A percentile compares a stretch with the other conserved stretches of the same genome.
These are phyloP conservation scores for Microplitis demolitor DNA, from an alignment of 1,140 invertebrate species.

Conservation along the genomic window DNA sequence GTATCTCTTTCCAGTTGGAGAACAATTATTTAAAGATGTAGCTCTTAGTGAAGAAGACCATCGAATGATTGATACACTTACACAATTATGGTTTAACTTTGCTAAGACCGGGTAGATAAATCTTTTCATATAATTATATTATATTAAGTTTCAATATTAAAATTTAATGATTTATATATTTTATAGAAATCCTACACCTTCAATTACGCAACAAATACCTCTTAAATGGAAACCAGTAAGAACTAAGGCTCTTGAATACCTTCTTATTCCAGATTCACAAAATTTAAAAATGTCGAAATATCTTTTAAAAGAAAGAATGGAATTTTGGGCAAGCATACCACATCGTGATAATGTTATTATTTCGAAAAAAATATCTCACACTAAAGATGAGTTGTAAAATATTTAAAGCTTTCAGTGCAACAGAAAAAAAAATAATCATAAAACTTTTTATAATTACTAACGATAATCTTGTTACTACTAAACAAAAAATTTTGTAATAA, in stretches of 20 bases:
- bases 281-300: constrained; percentile 51
- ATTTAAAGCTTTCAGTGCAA: no score
- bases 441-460: not conserved
- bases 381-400: constrained; percentile 44
- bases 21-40: constrained; percentile 62
- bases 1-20: constrained; percentile 72
- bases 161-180: constrained; percentile 12
- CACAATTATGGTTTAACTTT: constrained; percentile 74
- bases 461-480: not conserved
- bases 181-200: constrained; percentile 62
- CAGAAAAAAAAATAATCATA: not conserved
- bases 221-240: constrained; percentile 61
- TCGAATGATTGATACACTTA: constrained; percentile 62
- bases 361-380: not conserved
- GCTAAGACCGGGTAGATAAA: constrained; percentile 57
- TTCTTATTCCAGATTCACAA: constrained; percentile 51
- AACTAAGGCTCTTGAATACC: constrained; percentile 55
- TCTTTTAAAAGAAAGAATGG: constrained; percentile 49
- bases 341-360: constrained; percentile 18
- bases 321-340: constrained; percentile 56
- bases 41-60: constrained; percentile 58
- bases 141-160: not conserved
- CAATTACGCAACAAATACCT: constrained; percentile 43
- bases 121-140: not conserved
- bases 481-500: constrained; percentile 1